Evolutionary conservation across 1,140 invertebrate genomes (phyloP), one percentile per base, ranked within the genome.

Genomic region (Cydia fagiglandana): DNA sequence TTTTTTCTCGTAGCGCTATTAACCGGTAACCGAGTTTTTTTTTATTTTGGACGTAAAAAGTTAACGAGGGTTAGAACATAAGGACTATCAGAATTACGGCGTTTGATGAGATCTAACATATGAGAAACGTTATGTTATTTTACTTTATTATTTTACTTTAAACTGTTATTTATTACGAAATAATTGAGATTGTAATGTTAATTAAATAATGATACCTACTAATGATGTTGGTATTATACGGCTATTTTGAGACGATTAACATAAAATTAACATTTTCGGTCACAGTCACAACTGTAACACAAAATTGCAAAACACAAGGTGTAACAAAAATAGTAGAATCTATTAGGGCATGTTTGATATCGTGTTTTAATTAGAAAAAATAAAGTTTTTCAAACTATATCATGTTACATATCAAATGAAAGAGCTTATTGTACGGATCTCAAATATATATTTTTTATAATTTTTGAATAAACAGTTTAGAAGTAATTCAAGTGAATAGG

Each of bases 1-100:
- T 88, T 89, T 88, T 81, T 81, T 78, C 74, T 61, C 73, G 76
- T 81, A 53, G 83, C 83, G 83, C 86, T 90, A 86, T 90, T 90
- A 87, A 86, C 84, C 78, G 80, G 86, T 87, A 85, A 85, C 74
- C 74, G 50, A 83, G 76, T 84, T 87, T 86, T 86, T 24, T 81
- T 83, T 76, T 78, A 73, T 73, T 76, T 50, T 73, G 41, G 50
- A 75, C 73, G 75, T 81, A 86, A 86, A 86, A 88, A 82, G 79
- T 84, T 88, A 86, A 86, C 84, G 83, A 87, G 86, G 74, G 78
- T 81, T 81, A 83, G 78, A 81, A 78, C 68, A 70, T 70, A 45
- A 70, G 73, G 61, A 53, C 75, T 68, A 73, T 76, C 64, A 20
- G 74, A 68, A 76, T 80, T 81, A 78, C 73, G 78, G 24, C 13